Percentiles rank a stretch among this genome's conserved stretches.
These are phyloP conservation scores for Augochlora pura DNA, from an alignment of 1,140 invertebrate species.

Conservation along the genomic window DNA sequence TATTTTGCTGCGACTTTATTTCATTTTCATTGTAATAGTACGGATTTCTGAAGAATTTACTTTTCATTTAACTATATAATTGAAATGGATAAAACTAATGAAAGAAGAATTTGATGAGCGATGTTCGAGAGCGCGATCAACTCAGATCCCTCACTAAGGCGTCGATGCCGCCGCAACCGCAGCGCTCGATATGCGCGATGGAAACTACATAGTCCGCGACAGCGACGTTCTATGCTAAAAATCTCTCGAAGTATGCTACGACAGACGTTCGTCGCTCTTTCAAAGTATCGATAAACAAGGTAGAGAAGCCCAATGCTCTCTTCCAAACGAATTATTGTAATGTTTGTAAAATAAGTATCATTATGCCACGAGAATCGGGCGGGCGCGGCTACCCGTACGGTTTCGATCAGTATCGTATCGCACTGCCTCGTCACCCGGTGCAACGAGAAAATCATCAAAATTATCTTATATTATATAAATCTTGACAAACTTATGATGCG, in stretches of 20 bases:
- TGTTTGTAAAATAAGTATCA: slow-evolving; percentile 57
- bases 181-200: slow-evolving; percentile 39
- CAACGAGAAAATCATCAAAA: not conserved
- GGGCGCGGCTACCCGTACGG: slow-evolving; percentile 66
- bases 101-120: not conserved
- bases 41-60: no score
- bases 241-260: slow-evolving; percentile 69
- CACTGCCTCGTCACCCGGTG: not conserved
- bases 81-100: not conserved
- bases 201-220: slow-evolving; percentile 42
- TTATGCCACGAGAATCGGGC: slow-evolving; percentile 57
- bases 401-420: slow-evolving; percentile 36
- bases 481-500: not conserved
- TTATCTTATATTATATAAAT: no score
- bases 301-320: not conserved
- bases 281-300: not conserved
- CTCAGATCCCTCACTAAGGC: slow-evolving; percentile 36
- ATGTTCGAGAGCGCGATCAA: not conserved
- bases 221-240: slow-evolving; percentile 22
- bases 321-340: slow-evolving; percentile 41
- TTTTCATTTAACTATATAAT: not conserved
- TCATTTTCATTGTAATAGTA: no score
- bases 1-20: no score
- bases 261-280: slow-evolving; percentile 46
- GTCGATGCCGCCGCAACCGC: slow-evolving; percentile 32